A percentile compares a stretch with the other conserved stretches of the same genome.
These are phyloP conservation scores for Aspidapion aeneum DNA, from an alignment of 2,888 invertebrate species.

Conservation along the genomic window DNA sequence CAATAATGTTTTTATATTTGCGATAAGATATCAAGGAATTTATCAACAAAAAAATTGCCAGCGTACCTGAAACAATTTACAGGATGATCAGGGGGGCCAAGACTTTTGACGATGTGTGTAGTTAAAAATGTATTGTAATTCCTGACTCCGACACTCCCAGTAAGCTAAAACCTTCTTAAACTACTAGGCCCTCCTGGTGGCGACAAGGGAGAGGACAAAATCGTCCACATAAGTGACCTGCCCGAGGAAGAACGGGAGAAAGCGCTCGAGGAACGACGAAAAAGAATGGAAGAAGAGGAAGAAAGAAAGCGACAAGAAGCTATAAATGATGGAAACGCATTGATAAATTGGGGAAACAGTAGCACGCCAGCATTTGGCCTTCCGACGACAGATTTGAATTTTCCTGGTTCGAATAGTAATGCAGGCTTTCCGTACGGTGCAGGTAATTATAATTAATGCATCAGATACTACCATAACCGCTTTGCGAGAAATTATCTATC, in stretches of 20 bases:
- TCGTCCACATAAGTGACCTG: slow-evolving; percentile 41
- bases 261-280: slow-evolving; percentile 11
- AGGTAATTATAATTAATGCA: no score
- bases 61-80: no score
- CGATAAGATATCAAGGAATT: no score
- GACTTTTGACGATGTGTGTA: no score
- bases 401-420: slow-evolving; percentile 3
- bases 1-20: no score
- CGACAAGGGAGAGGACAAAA: slow-evolving; percentile 19
- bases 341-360: slow-evolving; percentile 13
- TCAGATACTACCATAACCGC: no score
- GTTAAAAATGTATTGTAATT: no score
- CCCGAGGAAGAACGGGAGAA: slow-evolving; percentile 33
- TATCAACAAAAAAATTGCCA: no score
- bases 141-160: no score
- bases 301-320: slow-evolving; percentile 7
- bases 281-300: slow-evolving; percentile 16
- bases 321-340: background rate
- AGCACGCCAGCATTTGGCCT: slow-evolving; percentile 15
- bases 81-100: no score
- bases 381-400: slow-evolving; percentile 5
- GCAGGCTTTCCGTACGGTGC: background rate
- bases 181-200: slow-evolving; percentile 15
- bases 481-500: no score
- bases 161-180: no score